Evolutionary conservation across 1,140 invertebrate species (phyloP).

Genomic region (Idris sp.): DNA sequence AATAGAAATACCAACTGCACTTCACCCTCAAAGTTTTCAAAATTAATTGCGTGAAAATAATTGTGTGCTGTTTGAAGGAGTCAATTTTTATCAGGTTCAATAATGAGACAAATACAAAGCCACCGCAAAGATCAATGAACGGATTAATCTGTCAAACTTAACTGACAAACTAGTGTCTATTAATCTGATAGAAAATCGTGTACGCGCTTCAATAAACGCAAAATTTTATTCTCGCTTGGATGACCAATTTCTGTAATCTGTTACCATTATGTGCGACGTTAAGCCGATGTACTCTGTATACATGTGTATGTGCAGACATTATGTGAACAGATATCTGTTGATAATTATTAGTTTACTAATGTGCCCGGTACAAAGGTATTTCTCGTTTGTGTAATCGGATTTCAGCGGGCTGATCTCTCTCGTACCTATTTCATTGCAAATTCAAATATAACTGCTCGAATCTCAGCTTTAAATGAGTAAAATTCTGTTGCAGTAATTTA

Average conservation of each 20-base stretch:
- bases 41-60: slow-evolving; percentile 47
- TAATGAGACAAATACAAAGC: slow-evolving; percentile 21
- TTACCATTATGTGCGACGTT: slow-evolving; percentile 55
- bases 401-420: slow-evolving; percentile 60
- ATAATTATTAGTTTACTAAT: slow-evolving; percentile 61
- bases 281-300: slow-evolving; percentile 52
- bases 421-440: slow-evolving; percentile 61
- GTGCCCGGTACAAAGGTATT: slow-evolving; percentile 46
- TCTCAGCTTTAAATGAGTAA: slow-evolving; percentile 34
- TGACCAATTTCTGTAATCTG: slow-evolving; percentile 58
- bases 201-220: slow-evolving; percentile 55
- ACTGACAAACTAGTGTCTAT: slow-evolving; percentile 53
- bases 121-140: slow-evolving; percentile 30
- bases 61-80: slow-evolving; percentile 27
- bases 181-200: slow-evolving; percentile 52
- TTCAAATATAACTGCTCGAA: slow-evolving; percentile 54
- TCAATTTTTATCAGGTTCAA: slow-evolving; percentile 26
- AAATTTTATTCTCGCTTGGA: slow-evolving; percentile 56
- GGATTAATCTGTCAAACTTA: slow-evolving; percentile 51
- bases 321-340: slow-evolving; percentile 40
- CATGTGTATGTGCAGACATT: slow-evolving; percentile 19
- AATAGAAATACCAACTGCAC: slow-evolving; percentile 9
- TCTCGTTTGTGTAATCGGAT: slow-evolving; percentile 63
- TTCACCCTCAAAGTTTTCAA: slow-evolving; percentile 6
- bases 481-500: slow-evolving; percentile 40